A percentile compares a stretch with the other conserved stretches of the same genome.
These are phyloP conservation scores for Bombyx mori DNA, from an alignment of 1,140 invertebrate species.

Conservation along the genomic window DNA sequence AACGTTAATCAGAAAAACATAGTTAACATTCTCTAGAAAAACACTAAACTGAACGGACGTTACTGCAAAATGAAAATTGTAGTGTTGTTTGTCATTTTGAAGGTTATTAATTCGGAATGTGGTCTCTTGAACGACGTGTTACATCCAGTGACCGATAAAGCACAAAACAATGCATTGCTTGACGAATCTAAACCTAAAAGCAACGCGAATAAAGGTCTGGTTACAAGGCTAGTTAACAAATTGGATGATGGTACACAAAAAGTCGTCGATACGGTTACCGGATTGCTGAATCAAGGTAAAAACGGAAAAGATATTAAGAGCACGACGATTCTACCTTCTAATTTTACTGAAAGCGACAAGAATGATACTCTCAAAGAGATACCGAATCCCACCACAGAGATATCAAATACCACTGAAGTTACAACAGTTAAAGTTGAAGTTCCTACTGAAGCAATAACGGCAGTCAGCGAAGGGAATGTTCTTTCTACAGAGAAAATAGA, in stretches of 20 bases:
- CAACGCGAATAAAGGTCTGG: constrained; percentile 1
- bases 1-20: too few species aligned
- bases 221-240: constrained; percentile 1
- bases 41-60: too few species aligned
- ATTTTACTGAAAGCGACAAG: not conserved
- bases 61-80: not conserved
- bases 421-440: not conserved
- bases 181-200: constrained; percentile 1
- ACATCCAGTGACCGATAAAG: not conserved
- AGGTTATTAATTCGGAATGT: constrained; percentile 1
- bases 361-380: not conserved
- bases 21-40: too few species aligned
- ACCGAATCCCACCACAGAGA: not conserved
- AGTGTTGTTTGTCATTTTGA: not conserved
- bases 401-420: not conserved
- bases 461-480: too few species aligned
- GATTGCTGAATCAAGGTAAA: not conserved
- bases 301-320: not conserved
- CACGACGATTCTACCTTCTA: too few species aligned
- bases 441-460: not conserved
- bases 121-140: constrained; percentile 1
- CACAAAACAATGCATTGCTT: constrained; percentile 4
- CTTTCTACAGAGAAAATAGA: too few species aligned
- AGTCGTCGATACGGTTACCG: not conserved
- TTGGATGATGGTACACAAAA: not conserved